Conservation (phyloP, 2,113 vertebrate genomes). For the Nothoprocta perdicaria region DNA sequence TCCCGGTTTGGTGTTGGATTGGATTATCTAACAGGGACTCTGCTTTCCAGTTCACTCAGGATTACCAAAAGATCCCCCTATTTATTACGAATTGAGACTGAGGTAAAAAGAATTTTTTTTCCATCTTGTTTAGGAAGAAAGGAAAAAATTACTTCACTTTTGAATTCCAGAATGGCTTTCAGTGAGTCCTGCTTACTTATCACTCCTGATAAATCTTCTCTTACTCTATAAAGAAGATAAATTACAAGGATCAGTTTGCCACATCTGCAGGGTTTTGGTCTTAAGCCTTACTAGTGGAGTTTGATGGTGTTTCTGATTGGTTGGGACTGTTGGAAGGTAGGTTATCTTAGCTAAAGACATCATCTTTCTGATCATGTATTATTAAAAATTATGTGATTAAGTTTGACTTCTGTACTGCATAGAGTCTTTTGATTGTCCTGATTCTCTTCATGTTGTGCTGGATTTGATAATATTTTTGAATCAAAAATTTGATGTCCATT, state of each 20-base stretch:
- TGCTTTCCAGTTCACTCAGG: neutral
- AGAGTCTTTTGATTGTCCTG: neutral
- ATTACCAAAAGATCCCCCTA: neutral
- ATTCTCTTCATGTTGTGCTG: neutral
- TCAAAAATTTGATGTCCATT: neutral
- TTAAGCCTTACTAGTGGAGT: neutral
- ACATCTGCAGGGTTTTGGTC: neutral
- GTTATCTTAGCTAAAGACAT: neutral
- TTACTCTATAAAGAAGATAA: neutral
- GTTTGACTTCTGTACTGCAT: neutral
- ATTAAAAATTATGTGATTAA: neutral
- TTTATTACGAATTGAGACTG: neutral
- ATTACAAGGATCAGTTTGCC: neutral
- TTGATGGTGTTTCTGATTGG: neutral
- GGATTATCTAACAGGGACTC: neutral
- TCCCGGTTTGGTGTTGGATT: neutral
- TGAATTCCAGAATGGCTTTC: neutral
- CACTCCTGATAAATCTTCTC: neutral
- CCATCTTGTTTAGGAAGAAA: neutral
- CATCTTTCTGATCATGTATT: neutral
- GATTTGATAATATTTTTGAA: neutral
- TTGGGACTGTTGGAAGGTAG: neutral
- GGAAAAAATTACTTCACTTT: neutral
- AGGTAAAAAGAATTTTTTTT: neutral
- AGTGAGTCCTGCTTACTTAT: neutral